Base-by-base conservation (phyloP, 2,797 vertebrate species). In the Buceros bicornis region DNA sequence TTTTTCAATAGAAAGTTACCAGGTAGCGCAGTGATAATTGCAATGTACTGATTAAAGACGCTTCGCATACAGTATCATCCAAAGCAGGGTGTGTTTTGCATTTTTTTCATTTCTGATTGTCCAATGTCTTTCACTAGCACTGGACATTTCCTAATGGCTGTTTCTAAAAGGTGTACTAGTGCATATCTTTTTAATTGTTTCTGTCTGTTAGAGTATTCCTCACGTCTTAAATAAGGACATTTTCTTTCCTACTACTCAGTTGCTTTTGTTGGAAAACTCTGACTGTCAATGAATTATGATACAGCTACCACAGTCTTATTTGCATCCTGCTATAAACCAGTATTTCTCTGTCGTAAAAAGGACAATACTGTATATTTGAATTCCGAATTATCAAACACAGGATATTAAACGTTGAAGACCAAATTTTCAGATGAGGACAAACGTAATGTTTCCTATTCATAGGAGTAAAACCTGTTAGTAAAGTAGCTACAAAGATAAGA, bases 101-200 rank as follows among this genome's bases (percentile, higher is more conserved):
- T n/a, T 89, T 53, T 64, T 86, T 96, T 94, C 29, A 10, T 83
- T 92, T 89, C 66, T 82, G n/a, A 40, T 40, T 40, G 37, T 40
- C 60, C 92, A 17, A 70, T 50, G 51, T 84, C 56, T 89, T 58
- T 87, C 65, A 56, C 83, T 76, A 51, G 76, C 33, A 56, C 33
- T 78, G 92, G 86, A 22, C 57, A 72, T 79, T 93, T 96, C 69
- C 86, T 61, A 84, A 18, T 14, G 71, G 62, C 48, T 82, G 11
- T 93, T 96, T 88, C 66, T 95, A 92, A 97, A 97, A 97, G 93
- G 18, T 86, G 62, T 97, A 97, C 77, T 97, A 97, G 97, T 98
- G 98, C 98, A 97, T 99, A 97, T 98, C 98, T 98, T 99, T 98
- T 99, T 99, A 99, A 99, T 99, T 99, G 97, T 96, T 97, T 95